Base-by-base conservation (phyloP, 2,888 invertebrate species). In the Cryptosula pallasiana region DNA sequence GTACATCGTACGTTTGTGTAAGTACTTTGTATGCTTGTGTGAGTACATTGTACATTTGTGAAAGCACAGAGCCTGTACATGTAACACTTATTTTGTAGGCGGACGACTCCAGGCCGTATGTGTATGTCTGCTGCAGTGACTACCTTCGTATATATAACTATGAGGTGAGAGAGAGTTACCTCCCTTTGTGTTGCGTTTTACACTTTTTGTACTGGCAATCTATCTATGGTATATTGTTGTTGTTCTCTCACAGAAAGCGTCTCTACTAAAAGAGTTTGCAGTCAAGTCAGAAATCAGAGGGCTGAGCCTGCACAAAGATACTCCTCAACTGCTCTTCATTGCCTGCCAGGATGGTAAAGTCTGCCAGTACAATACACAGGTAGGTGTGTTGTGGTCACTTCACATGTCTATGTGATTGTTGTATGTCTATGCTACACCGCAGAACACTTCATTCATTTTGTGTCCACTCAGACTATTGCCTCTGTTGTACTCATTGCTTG, bases 51-150 rank as follows among this genome's bases (percentile, higher is more conserved):
- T 13, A 9, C 20, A 45, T 45, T 13, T 45, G 20, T 45, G 9
- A 45, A 13, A 45, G 20, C 45, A 45, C 20, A 45, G 9, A 9
- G 9, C 20, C 27, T 63, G 32, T 63, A 2, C 32, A 32, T 5
- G 32, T 63, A 34, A 25, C 1, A 32, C 32, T 63, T 3, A 25
- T 9, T 29, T 32, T 63, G 63, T n/a, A 63, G 63, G 63, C 32
- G 27, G 63, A 63, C 32, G 63, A 27, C 25, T 32, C 32, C 32
- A 27, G 63, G 32, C 63, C 63, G 5, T 63, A 63, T 63, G 25
- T 63, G 5, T 63, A 63, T 32, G 32, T 63, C 20, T 27, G 25
- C 2, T 27, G 29, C 2, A 27, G 63, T 9, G 27, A 63, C 34
- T 13, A 5, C 13, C 32, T 63, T 27, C 2, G 27, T 16, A 27